phyloP scores from a whole-genome alignment of 1,140 invertebrate species.

The Lucilia sericata region DNA sequence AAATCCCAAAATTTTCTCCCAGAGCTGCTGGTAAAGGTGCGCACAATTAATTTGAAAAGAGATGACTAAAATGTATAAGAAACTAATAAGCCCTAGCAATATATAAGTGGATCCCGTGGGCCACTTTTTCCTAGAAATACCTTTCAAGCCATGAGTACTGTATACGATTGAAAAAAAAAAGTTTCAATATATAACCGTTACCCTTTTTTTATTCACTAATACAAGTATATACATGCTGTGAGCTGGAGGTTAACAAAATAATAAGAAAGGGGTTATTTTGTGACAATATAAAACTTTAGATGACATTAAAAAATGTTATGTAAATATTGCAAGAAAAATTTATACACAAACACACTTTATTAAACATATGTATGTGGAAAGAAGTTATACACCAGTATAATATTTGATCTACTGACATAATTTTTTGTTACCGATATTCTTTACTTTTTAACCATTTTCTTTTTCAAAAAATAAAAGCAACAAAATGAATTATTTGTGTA shows the following conservation, averaged over 20 bases:
- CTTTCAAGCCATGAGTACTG: no score
- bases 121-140: no score
- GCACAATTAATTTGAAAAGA: no score
- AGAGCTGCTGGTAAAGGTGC: no score
- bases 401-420: constrained; percentile 14
- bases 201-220: background rate
- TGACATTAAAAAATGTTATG: constrained; percentile 7
- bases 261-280: background rate
- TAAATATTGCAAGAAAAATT: background rate
- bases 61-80: no score
- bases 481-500: constrained; percentile 24
- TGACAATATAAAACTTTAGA: constrained; percentile 10
- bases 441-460: background rate
- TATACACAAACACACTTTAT: no score
- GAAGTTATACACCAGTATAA: no score
- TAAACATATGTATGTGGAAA: no score
- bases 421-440: background rate
- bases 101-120: no score
- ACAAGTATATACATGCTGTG: background rate
- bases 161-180: no score
- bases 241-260: background rate
- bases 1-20: no score
- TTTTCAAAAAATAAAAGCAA: background rate
- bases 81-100: no score
- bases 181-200: background rate